These are phyloP conservation scores for Fregata magnificens DNA, from an alignment of 2,113 vertebrate species.

Conservation along the genomic window DNA sequence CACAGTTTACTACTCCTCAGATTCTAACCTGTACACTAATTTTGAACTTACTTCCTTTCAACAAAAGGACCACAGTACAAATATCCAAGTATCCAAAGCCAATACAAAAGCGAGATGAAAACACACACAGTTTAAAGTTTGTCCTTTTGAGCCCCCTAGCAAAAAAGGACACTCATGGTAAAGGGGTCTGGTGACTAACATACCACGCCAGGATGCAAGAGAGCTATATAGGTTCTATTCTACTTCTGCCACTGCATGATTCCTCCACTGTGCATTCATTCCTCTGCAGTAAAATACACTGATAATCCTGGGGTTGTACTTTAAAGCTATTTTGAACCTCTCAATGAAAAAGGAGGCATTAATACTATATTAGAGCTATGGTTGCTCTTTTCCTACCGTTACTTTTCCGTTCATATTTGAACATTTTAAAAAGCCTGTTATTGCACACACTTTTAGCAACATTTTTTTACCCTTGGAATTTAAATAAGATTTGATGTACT, in stretches of 20 bases:
- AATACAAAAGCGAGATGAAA: background rate
- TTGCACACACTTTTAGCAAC: background rate
- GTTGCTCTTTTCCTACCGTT: background rate
- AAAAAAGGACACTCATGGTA: background rate
- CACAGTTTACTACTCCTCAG: background rate
- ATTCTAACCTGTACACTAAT: background rate
- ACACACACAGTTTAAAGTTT: background rate
- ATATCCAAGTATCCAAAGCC: background rate
- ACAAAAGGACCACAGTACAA: background rate
- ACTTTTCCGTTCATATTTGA: background rate
- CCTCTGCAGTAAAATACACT: background rate
- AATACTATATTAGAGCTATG: background rate
- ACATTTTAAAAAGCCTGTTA: background rate
- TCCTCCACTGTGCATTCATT: background rate
- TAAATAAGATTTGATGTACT: background rate
- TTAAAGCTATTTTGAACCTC: background rate
- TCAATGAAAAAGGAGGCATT: background rate
- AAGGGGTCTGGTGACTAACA: background rate
- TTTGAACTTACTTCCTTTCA: background rate
- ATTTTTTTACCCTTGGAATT: background rate
- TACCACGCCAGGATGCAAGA: background rate
- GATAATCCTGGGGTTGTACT: background rate
- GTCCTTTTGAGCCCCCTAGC: background rate
- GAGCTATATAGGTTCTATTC: background rate
- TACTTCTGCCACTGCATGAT: background rate